phyloP scores from a whole-genome alignment of 2,113 vertebrate genomes.

The Chamaea fasciata region DNA sequence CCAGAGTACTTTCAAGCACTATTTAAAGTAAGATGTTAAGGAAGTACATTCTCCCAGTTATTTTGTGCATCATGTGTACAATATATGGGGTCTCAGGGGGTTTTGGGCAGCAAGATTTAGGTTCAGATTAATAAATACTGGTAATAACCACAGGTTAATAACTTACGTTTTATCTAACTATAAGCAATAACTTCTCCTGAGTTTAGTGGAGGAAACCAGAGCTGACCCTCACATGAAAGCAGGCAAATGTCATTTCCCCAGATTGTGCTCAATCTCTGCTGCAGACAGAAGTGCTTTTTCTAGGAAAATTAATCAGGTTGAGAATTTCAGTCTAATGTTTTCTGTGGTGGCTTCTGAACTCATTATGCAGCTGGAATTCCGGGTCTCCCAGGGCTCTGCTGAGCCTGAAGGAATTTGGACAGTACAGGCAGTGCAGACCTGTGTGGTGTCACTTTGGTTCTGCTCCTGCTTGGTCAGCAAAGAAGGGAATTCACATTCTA shows the following conservation, averaged over 20 bases:
- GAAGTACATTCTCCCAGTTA: background rate
- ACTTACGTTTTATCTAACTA: background rate
- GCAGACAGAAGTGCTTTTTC: background rate
- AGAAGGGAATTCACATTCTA: background rate
- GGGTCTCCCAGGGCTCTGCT: background rate
- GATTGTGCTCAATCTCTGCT: background rate
- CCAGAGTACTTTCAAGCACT: background rate
- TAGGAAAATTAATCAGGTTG: background rate
- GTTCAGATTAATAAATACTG: background rate
- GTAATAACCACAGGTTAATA: background rate
- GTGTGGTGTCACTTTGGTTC: background rate
- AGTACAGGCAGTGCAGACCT: background rate
- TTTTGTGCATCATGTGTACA: background rate
- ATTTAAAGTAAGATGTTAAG: background rate
- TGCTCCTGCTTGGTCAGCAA: background rate
- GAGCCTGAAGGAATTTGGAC: background rate
- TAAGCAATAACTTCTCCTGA: background rate
- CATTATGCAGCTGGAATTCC: background rate
- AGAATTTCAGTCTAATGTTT: background rate
- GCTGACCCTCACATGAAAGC: background rate
- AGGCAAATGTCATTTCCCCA: background rate
- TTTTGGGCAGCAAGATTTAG: background rate
- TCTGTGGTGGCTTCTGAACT: background rate
- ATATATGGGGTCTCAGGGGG: fast-evolving
- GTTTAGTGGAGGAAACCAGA: background rate